phyloP scores from a whole-genome alignment of 2,888 invertebrate genomes.

The Metellina segmentata region DNA sequence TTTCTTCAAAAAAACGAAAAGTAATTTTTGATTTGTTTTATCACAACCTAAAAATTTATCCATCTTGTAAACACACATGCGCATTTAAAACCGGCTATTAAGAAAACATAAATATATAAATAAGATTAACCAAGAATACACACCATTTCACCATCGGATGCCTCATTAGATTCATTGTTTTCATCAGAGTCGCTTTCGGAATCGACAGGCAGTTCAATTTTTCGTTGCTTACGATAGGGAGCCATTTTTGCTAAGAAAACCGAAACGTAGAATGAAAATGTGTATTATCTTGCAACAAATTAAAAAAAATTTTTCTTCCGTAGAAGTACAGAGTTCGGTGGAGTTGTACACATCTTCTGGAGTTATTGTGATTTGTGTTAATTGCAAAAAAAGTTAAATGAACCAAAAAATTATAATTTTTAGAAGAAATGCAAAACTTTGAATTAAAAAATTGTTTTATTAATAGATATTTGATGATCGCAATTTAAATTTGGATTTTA shows the following conservation, averaged over 20 bases:
- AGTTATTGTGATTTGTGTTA: neutral
- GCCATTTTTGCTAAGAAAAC: constrained; percentile 9
- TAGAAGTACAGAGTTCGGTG: neutral
- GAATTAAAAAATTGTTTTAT: neutral
- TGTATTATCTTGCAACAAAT: neutral
- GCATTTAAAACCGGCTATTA: neutral
- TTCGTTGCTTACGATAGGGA: constrained; percentile 33
- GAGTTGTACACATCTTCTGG: neutral
- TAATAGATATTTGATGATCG: neutral
- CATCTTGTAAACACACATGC: neutral
- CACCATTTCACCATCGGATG: neutral
- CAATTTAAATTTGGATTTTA: neutral
- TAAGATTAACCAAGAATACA: neutral
- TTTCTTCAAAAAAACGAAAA: no score
- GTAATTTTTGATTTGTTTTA: no score
- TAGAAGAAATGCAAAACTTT: neutral
- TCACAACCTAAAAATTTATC: no score
- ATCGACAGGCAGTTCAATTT: constrained; percentile 11
- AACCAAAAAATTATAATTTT: no score
- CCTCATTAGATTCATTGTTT: constrained; percentile 4
- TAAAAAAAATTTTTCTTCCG: neutral
- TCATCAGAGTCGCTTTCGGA: constrained; percentile 21
- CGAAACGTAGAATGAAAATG: neutral
- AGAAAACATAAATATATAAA: neutral
- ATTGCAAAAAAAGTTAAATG: neutral